phyloP scores from a whole-genome alignment of 2,888 invertebrate genomes.

The Scaptomyza tumidula region DNA sequence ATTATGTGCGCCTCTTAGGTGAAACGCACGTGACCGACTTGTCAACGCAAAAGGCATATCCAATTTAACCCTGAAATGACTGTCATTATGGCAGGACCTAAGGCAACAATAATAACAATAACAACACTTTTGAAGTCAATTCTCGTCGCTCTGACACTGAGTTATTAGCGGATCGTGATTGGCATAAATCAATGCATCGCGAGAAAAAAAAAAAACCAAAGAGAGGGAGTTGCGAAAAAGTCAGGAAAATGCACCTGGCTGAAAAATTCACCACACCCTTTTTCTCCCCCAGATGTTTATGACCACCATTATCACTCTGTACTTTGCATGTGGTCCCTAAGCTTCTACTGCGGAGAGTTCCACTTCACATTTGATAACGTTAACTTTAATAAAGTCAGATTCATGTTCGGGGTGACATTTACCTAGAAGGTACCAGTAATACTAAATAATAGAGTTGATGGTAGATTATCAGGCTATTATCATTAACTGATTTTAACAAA shows the following conservation, averaged over 20 bases:
- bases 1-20: conserved; percentile 71
- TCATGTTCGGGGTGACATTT: background rate
- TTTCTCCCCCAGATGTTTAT: conserved; percentile 53
- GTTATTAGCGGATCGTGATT: conserved; percentile 81
- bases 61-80: conserved; percentile 81
- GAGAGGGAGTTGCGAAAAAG: background rate
- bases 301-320: conserved; percentile 28
- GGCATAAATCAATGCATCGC: conserved; percentile 76
- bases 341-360: background rate
- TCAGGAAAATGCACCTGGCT: conserved; percentile 55
- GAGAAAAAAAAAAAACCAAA: background rate
- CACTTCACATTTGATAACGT: conserved; percentile 36
- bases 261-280: conserved; percentile 24
- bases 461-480: background rate
- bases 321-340: background rate
- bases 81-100: conserved; percentile 75
- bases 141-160: conserved; percentile 63
- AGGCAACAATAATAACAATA: conserved; percentile 40
- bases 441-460: background rate
- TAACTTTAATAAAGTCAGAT: conserved; percentile 11
- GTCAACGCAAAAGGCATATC: conserved; percentile 76
- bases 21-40: conserved; percentile 76
- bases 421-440: background rate
- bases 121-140: conserved; percentile 47
- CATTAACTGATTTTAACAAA: background rate